Evolutionary conservation across 2,797 vertebrate species (phyloP).

Genomic region (Heliangelus exortis): DNA sequence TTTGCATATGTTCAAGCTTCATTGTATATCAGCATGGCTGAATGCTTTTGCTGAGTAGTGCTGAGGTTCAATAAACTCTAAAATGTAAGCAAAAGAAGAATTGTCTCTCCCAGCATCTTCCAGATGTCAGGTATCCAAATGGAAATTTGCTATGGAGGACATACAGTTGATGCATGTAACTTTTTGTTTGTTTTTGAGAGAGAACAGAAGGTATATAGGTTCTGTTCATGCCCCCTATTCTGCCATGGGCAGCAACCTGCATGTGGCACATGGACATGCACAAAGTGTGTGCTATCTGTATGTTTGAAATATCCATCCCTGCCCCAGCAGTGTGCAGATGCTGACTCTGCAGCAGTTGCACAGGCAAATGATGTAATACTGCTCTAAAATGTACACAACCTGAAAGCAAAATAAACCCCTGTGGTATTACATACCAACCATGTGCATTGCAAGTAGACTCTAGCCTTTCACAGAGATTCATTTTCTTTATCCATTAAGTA

Average conservation of each 20-base stretch:
- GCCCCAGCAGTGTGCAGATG: neutral
- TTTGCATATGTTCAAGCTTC: neutral
- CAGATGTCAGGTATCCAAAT: neutral
- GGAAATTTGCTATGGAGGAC: neutral
- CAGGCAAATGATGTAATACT: neutral
- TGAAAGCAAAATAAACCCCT: neutral
- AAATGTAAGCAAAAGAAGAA: neutral
- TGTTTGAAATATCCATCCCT: neutral
- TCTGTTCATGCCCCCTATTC: neutral
- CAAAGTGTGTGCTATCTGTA: neutral
- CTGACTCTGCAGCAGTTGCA: neutral
- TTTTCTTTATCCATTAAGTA: neutral
- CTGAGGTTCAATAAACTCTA: neutral
- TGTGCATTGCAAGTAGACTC: neutral
- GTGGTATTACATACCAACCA: neutral
- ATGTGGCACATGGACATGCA: neutral
- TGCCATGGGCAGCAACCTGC: neutral
- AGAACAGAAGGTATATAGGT: neutral
- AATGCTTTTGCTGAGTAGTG: conserved; percentile 12
- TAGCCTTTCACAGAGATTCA: neutral
- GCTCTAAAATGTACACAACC: neutral
- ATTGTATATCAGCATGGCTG: neutral
- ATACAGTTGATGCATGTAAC: neutral
- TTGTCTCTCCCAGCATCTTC: neutral
- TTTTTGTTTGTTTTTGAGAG: neutral